Conservation (phyloP, 2,888 invertebrate genomes). For the Polyploca ridens region DNA sequence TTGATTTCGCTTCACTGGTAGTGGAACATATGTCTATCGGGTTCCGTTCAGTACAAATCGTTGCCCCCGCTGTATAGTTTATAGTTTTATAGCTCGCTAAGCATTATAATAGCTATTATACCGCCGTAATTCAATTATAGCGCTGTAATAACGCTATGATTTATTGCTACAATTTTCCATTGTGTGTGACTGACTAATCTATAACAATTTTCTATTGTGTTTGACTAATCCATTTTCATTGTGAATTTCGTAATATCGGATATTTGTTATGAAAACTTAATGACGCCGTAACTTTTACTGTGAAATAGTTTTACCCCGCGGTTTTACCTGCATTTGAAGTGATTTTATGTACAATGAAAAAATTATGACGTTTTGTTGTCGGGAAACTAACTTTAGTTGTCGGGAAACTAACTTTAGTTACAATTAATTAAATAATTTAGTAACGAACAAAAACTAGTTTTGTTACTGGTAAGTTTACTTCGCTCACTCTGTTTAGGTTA, state of each 20-base stretch:
- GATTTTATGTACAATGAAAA: too few species aligned
- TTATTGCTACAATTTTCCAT: not conserved
- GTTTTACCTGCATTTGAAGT: not conserved
- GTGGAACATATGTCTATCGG: slow-evolving; percentile 15
- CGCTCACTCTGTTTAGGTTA: too few species aligned
- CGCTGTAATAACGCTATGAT: not conserved
- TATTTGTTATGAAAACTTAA: not conserved
- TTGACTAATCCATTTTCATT: not conserved
- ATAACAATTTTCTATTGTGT: slow-evolving; percentile 4
- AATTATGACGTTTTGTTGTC: too few species aligned
- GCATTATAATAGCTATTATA: slow-evolving; percentile 6
- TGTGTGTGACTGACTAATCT: not conserved
- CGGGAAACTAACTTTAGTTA: too few species aligned
- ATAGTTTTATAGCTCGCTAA: slow-evolving; percentile 32
- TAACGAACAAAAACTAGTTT: too few species aligned
- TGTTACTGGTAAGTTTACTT: too few species aligned
- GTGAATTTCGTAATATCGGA: not conserved
- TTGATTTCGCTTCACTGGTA: slow-evolving; percentile 1
- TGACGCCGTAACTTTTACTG: not conserved
- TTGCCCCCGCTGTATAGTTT: slow-evolving; percentile 38
- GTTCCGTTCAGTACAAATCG: slow-evolving; percentile 18
- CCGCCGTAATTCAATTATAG: not conserved
- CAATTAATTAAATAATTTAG: too few species aligned
- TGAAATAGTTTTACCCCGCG: not conserved
- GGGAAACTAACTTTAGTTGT: too few species aligned